A percentile compares a stretch with the other conserved stretches of the same genome.
Evolutionary conservation across 2,113 vertebrate genomes (phyloP).

Genomic region (Anarhynchus alexandrinus): DNA sequence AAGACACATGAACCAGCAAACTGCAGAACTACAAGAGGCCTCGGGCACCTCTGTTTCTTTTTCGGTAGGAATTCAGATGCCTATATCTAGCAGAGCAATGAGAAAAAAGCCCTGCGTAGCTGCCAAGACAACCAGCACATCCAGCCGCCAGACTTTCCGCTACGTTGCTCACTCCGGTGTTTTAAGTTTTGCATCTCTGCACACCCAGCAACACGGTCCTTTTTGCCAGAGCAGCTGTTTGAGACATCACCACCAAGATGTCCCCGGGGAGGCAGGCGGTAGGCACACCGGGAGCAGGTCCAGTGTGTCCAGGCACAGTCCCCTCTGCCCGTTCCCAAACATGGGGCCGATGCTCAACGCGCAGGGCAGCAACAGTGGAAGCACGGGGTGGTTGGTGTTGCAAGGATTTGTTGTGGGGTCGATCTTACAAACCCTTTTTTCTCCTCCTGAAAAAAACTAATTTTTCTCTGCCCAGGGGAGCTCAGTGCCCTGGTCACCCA

Average conservation of each 20-base stretch:
- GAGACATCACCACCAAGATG: neutral
- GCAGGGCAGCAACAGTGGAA: neutral
- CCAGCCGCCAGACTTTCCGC: neutral
- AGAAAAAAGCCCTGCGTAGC: neutral
- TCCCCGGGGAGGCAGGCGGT: neutral
- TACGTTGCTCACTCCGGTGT: rapidly evolving
- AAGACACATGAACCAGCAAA: neutral
- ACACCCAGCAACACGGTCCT: neutral
- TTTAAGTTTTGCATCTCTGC: neutral
- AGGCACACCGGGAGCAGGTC: neutral
- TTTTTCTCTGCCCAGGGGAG: neutral
- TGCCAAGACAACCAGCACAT: neutral
- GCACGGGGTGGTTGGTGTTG: neutral
- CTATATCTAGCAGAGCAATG: neutral
- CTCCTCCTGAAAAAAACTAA: neutral
- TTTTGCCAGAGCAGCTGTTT: neutral
- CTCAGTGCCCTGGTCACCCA: neutral
- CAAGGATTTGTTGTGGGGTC: neutral
- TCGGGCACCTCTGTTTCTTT: neutral
- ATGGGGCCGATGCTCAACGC: rapidly evolving
- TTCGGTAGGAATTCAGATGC: neutral
- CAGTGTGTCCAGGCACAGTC: neutral
- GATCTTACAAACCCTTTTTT: neutral
- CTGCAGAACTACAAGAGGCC: neutral
- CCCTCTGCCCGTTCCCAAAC: neutral